Conservation (phyloP, 2,113 vertebrate genomes). For the Nibea coibor region DNA sequence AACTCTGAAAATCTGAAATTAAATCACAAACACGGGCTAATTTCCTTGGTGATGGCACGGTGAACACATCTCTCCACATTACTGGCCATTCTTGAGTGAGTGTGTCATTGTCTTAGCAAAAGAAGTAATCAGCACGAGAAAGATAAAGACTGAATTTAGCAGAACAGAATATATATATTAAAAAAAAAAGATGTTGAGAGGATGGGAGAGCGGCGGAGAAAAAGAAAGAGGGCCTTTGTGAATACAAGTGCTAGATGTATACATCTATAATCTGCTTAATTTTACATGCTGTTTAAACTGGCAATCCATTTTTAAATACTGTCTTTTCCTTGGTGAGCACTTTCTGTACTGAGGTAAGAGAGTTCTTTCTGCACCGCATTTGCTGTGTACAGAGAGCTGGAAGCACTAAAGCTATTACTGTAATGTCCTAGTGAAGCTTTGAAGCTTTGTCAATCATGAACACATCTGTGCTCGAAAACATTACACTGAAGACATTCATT, state of each 20-base stretch:
- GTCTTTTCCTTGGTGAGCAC: slow-evolving; percentile 40
- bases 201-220: neutral
- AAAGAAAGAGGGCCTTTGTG: slow-evolving; percentile 45
- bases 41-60: slow-evolving; percentile 54
- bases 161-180: slow-evolving; percentile 15
- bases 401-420: slow-evolving; percentile 22
- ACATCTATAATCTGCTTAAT: slow-evolving; percentile 62
- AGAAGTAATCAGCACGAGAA: slow-evolving; percentile 59
- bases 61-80: slow-evolving; percentile 48
- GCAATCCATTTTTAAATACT: slow-evolving; percentile 60
- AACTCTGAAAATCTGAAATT: slow-evolving; percentile 69
- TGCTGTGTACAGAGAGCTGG: slow-evolving; percentile 20
- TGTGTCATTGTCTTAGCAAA: slow-evolving; percentile 65
- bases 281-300: slow-evolving; percentile 66
- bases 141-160: slow-evolving; percentile 68
- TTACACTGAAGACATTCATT: neutral
- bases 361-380: slow-evolving; percentile 36
- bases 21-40: slow-evolving; percentile 70
- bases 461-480: slow-evolving; percentile 30
- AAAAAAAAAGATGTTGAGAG: slow-evolving; percentile 17
- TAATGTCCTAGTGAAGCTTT: slow-evolving; percentile 12
- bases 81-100: slow-evolving; percentile 47
- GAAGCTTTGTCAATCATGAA: slow-evolving; percentile 32
- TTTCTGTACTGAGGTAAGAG: slow-evolving; percentile 17
- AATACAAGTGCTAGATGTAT: slow-evolving; percentile 42